Conservation (phyloP, 2,797 vertebrate genomes). For the Gobio occitaniae region DNA sequence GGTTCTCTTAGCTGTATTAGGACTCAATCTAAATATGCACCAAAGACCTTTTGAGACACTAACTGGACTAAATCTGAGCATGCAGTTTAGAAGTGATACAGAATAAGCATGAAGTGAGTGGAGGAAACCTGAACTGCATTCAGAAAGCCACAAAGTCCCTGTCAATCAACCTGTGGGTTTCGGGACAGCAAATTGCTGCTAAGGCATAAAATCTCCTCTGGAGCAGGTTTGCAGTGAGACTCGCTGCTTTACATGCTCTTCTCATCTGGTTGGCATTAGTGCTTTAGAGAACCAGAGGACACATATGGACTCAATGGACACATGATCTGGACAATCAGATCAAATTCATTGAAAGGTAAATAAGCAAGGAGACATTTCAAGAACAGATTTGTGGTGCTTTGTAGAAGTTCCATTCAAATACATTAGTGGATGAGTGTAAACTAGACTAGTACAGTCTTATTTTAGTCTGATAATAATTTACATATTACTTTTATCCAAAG, state of each 20-base stretch:
- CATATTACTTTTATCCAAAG: neutral
- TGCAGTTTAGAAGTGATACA: neutral
- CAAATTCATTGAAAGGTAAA: conserved; percentile 13
- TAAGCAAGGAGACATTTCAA: conserved; percentile 46
- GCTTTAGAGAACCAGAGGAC: conserved; percentile 64
- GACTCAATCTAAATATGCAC: neutral
- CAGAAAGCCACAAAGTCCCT: conserved; percentile 44
- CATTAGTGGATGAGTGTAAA: neutral
- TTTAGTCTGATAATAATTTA: neutral
- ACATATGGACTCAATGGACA: conserved; percentile 60
- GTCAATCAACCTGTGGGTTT: conserved; percentile 76
- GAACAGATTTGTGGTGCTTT: conserved; percentile 19
- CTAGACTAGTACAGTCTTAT: neutral
- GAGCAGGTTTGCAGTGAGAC: conserved; percentile 64
- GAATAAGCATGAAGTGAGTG: neutral
- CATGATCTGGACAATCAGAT: conserved; percentile 38
- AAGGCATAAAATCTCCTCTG: conserved; percentile 74
- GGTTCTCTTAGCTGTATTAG: conserved; percentile 56
- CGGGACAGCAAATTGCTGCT: conserved; percentile 77
- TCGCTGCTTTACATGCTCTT: conserved; percentile 50
- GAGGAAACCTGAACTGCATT: neutral
- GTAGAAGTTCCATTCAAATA: neutral
- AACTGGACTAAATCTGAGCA: neutral
- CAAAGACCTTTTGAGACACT: neutral
- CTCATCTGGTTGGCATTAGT: conserved; percentile 79